Evolutionary conservation across 2,888 invertebrate genomes (phyloP).

Genomic region (Taphrorychus bicolor): DNA sequence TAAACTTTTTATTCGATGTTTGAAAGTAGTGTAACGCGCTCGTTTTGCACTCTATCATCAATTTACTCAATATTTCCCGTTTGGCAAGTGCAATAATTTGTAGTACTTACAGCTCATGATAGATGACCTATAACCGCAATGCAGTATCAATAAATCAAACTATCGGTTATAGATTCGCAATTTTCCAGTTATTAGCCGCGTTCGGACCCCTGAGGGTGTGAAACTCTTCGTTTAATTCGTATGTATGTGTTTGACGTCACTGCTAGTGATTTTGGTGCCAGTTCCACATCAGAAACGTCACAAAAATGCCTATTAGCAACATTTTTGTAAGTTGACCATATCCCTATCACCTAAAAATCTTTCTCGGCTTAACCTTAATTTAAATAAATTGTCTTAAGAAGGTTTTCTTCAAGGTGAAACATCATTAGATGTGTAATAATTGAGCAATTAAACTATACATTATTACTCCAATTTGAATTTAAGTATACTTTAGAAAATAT

Average conservation of each 20-base stretch:
- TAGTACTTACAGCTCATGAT: not conserved
- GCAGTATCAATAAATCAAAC: not conserved
- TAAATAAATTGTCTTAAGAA: too few relatives aligned
- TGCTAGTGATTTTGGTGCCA: not conserved
- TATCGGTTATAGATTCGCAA: not conserved
- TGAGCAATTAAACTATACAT: too few relatives aligned
- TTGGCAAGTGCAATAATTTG: not conserved
- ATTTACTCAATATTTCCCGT: not conserved
- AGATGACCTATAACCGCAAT: not conserved
- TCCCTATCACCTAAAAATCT: too few relatives aligned
- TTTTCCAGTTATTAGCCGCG: not conserved
- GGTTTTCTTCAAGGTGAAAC: too few relatives aligned
- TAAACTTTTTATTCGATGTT: too few relatives aligned
- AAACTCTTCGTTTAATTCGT: not conserved
- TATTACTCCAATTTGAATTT: too few relatives aligned
- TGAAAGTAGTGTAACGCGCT: too few relatives aligned
- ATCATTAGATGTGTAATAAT: too few relatives aligned
- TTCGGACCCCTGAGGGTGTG: not conserved
- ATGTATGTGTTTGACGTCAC: not conserved
- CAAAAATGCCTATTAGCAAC: not conserved
- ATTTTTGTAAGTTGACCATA: not conserved
- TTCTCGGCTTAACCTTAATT: too few relatives aligned
- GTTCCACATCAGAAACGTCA: not conserved
- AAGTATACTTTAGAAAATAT: too few relatives aligned
- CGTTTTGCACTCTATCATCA: too few relatives aligned